These are phyloP conservation scores for Maconellicoccus hirsutus DNA, from an alignment of 1,140 invertebrate species.

Conservation along the genomic window DNA sequence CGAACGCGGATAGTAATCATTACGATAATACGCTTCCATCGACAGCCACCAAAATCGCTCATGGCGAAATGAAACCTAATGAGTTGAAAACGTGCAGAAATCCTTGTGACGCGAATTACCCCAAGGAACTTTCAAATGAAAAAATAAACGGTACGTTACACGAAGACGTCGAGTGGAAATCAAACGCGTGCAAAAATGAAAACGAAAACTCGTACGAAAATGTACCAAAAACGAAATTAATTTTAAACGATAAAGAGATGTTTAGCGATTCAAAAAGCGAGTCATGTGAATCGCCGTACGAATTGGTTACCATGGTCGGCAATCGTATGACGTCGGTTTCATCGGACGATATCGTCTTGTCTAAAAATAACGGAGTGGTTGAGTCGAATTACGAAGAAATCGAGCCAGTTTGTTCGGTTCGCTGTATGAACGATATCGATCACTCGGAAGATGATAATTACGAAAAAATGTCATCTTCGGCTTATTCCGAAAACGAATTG, in stretches of 20 bases:
- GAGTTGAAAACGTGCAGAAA: not conserved
- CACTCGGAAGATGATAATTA: constrained; percentile 4
- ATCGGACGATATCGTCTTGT: not conserved
- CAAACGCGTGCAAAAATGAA: not conserved
- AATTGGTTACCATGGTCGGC: constrained; percentile 3
- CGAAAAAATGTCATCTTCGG: constrained; percentile 6
- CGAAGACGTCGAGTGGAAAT: not conserved
- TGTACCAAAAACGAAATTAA: not conserved
- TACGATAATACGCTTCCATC: not conserved
- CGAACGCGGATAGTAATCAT: not conserved
- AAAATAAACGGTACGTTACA: not conserved
- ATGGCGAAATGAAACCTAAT: not conserved
- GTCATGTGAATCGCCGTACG: not conserved
- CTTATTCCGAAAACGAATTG: not conserved
- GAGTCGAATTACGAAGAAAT: constrained; percentile 18
- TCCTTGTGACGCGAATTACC: not conserved
- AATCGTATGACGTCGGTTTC: constrained; percentile 12
- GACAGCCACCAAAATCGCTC: not conserved
- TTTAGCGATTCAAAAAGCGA: not conserved
- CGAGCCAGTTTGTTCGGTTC: not conserved
- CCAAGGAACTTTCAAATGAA: not conserved
- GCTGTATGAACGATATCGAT: not conserved
- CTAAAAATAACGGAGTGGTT: not conserved
- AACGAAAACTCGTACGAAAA: not conserved
- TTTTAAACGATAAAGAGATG: constrained; percentile 10